Evolutionary conservation across 1,140 invertebrate genomes (phyloP), one percentile per base, ranked within the genome.

Genomic region (Hermetia illucens): DNA sequence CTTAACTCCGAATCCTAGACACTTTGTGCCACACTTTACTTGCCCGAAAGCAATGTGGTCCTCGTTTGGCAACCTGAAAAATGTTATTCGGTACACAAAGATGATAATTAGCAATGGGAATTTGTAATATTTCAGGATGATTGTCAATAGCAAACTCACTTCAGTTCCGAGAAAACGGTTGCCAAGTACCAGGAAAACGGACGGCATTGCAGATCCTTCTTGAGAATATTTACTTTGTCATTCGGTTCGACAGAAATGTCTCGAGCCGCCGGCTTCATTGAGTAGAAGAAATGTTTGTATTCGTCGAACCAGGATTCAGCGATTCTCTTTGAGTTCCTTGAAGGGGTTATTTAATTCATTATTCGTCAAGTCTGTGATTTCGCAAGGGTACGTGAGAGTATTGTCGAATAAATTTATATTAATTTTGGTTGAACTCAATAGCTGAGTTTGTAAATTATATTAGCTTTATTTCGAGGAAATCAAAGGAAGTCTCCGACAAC

Each of bases 161-260:
- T 58, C 18, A 58, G 50, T 37, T 58, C 44, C 21, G 44, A 39
- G 19, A 42, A 79, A 41, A 98, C 75, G 57, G 91, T 92, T 24
- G 86, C 73, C 41, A 98, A 67, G 63, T 92, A 98, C 95, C 95
- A 98, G 38, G 79, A 69, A 53, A 99, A 99, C 36, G 64, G 68
- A 53, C 83, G 77, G 54, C 95, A 99, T 2, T 82, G 64, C 2
- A 90, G 63, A 44, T 69, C 68, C 44, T 82, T 63, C 35, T 85
- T 65, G n/a, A 96, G 60, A 31, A 71, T 65, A 9, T 27, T 10
- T 19, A 37, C 36, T 36, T 18, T 43, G 16, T 21, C 45, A 39
- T 25, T 36, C 30, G 24, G 27, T 24, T 30, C 42, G 49, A 34
- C 37, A 42, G 39, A 34, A 44, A 53, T 53, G 33, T 34, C 34